These are phyloP conservation scores for Macrocentrus cingulum DNA, from an alignment of 1,140 invertebrate species.

Conservation along the genomic window DNA sequence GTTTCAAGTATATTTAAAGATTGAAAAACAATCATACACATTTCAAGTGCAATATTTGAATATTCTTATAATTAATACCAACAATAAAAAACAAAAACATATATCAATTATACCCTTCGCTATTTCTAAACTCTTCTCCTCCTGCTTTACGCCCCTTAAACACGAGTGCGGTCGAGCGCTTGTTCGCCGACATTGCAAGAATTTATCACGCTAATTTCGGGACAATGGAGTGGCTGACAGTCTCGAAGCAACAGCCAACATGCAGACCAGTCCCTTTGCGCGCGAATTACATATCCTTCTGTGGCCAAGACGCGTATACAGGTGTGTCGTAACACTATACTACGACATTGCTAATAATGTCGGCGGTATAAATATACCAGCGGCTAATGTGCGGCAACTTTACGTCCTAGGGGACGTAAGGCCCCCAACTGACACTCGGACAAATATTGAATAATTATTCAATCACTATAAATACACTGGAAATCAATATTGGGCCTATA, in stretches of 20 bases:
- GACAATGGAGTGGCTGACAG: slow-evolving; percentile 38
- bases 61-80: too few relatives aligned
- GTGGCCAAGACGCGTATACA: slow-evolving; percentile 7
- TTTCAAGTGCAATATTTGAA: too few relatives aligned
- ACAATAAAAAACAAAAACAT: too few relatives aligned
- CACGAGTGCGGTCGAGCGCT: neutral
- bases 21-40: too few relatives aligned
- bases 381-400: slow-evolving; percentile 48
- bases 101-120: too few relatives aligned
- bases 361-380: slow-evolving; percentile 47
- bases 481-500: too few relatives aligned
- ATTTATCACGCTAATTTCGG: slow-evolving; percentile 48
- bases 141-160: too few relatives aligned
- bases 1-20: too few relatives aligned
- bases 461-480: too few relatives aligned
- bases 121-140: too few relatives aligned
- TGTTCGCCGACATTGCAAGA: slow-evolving; percentile 9
- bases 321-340: slow-evolving; percentile 9
- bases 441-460: neutral
- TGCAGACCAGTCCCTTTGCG: neutral
- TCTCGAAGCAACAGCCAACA: neutral
- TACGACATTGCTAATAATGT: slow-evolving; percentile 9
- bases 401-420: slow-evolving; percentile 36
- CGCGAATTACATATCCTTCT: slow-evolving; percentile 25
- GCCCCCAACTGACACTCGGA: slow-evolving; percentile 30